Evolutionary conservation across 2,113 vertebrate genomes (phyloP), one percentile per base, ranked within the genome.

Genomic region (Aspiorhynchus laticeps): DNA sequence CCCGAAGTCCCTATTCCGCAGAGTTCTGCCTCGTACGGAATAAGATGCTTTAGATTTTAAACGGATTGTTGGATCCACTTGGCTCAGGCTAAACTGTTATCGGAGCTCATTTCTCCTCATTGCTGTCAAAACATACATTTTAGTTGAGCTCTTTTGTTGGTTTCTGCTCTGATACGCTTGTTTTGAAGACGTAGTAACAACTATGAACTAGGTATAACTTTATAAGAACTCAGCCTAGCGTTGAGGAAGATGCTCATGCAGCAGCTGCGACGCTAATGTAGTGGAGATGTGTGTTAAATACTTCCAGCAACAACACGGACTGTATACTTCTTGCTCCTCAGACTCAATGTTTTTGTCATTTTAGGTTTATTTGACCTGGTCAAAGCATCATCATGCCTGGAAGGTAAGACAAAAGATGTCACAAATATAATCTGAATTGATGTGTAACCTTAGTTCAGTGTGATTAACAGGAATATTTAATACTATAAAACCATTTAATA

Each of bases 341-440:
- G 3, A 46, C 11, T 80, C 17, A 43, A 36, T 21, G 3, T 26
- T 14, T 5, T 59, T 90, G 56, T 85, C 38, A 84, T 67, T 93
- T 7, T 89, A 96, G 95, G 94, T 93, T 94, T 90, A 93, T 83
- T 92, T 61, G 8, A n/a, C 92, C 96, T 86, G 94, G 92, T 96
- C 91, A 94, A 89, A 83, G 84, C 14, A 14, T 85, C 88, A 91
- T 90, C 7, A 99, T 99, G 98, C 94, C 97, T 88, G 98, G 98
- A 95, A 97, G 98, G 98, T 99, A 93, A 91, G 95, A 89, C 12
- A 21, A 53, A 24, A 17, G 43, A 46, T 84, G 67, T 53, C 28
- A 73, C 21, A 7, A 21, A 36, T 31, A 36, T 28, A 9, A 38
- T 24, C 53, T 59, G 21, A 43, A 5, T 0, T 71, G 41, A 26